phyloP scores from a whole-genome alignment of 2,888 invertebrate genomes.

The Ormyrus pomaceus region DNA sequence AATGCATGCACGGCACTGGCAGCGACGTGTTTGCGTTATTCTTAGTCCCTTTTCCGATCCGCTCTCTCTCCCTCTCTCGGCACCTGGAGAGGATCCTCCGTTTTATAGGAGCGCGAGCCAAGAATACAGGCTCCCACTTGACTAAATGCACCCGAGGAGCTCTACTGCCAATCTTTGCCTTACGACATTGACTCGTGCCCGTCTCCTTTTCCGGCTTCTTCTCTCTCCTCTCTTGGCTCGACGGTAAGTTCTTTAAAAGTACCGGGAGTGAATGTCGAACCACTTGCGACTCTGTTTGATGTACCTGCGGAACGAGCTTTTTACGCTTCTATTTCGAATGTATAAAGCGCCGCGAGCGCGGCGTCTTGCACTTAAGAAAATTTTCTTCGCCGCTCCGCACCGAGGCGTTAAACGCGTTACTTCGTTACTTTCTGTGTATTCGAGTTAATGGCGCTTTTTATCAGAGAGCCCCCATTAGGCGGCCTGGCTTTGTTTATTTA shows the following conservation, averaged over 20 bases:
- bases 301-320: background rate
- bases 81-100: background rate
- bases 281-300: conserved; percentile 5
- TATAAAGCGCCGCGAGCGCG: background rate
- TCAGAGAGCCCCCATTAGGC: no score
- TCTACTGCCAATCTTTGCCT: conserved; percentile 37
- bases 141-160: conserved; percentile 15
- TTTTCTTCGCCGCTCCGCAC: background rate
- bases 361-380: background rate
- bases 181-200: conserved; percentile 15
- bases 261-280: conserved; percentile 20
- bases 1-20: conserved; percentile 34
- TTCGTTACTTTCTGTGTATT: no score
- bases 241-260: conserved; percentile 8
- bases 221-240: background rate
- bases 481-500: no score
- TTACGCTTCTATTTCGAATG: background rate
- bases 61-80: no score
- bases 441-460: no score
- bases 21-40: conserved; percentile 41
- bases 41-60: background rate
- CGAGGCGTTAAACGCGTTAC: no score
- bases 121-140: conserved; percentile 19
- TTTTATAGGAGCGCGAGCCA: conserved; percentile 30
- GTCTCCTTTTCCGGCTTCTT: no score